Conservation (phyloP, 1,140 invertebrate species). For the Drosophila littoralis region DNA sequence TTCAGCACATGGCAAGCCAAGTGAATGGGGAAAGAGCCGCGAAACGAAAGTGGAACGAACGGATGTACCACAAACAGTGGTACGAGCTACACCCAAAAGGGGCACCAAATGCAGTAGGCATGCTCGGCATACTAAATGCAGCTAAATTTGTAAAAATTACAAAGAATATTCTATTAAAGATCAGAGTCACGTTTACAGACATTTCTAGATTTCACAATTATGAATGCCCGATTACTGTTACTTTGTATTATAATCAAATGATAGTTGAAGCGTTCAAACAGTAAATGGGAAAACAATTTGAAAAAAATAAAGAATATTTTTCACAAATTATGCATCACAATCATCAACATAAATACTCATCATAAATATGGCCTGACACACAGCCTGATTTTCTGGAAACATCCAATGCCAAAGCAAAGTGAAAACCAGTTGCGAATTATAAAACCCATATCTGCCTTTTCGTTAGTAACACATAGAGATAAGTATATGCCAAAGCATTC, state of each 20-base stretch:
- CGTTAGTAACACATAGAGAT: too few relatives aligned
- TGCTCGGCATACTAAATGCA: slow-evolving; percentile 14
- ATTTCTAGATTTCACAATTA: slow-evolving; percentile 9
- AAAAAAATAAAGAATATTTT: too few relatives aligned
- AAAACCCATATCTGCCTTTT: too few relatives aligned
- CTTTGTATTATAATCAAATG: slow-evolving; percentile 5
- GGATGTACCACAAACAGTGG: slow-evolving; percentile 64
- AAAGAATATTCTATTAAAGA: slow-evolving; percentile 21
- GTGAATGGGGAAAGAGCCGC: slow-evolving; percentile 32
- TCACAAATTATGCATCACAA: too few relatives aligned
- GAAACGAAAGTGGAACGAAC: slow-evolving; percentile 72
- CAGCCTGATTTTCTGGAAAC: too few relatives aligned
- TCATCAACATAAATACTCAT: too few relatives aligned
- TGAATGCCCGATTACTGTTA: slow-evolving; percentile 5
- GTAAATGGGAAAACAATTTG: too few relatives aligned
- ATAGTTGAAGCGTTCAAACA: too few relatives aligned
- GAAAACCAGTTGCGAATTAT: too few relatives aligned
- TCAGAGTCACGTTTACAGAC: slow-evolving; percentile 12
- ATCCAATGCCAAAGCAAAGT: too few relatives aligned
- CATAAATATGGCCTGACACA: too few relatives aligned
- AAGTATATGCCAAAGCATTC: too few relatives aligned
- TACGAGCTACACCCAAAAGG: slow-evolving; percentile 13
- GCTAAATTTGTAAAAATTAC: neutral
- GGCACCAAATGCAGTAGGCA: neutral
- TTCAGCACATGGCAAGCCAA: slow-evolving; percentile 42